Conservation (phyloP, 2,888 invertebrate genomes). For the Campopleginae sp. region DNA sequence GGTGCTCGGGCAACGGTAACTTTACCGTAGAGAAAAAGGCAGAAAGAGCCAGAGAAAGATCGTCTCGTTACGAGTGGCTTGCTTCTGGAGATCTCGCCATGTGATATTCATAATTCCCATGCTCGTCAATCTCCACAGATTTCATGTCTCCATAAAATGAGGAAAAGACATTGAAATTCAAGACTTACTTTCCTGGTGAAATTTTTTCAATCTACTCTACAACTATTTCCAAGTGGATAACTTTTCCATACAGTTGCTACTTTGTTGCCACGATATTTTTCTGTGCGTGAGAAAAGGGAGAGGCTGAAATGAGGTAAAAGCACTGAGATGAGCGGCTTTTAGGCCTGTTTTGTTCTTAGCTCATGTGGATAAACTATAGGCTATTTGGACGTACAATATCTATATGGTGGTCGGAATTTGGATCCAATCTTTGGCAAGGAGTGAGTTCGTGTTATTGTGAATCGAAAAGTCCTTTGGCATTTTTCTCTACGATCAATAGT, state of each 20-base stretch:
- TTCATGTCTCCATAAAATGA: conserved; percentile 28
- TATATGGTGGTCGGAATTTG: neutral
- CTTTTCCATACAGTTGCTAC: neutral
- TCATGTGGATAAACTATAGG: neutral
- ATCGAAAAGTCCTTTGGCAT: neutral
- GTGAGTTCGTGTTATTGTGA: neutral
- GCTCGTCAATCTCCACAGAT: conserved; percentile 42
- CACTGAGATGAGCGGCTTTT: conserved; percentile 1
- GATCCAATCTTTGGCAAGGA: neutral
- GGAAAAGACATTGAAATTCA: conserved; percentile 4
- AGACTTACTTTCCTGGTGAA: neutral
- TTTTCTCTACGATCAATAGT: neutral
- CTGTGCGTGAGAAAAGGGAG: conserved; percentile 22
- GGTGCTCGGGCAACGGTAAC: conserved; percentile 51
- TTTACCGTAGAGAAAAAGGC: conserved; percentile 6
- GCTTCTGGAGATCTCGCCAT: conserved; percentile 43
- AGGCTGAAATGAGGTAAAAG: conserved; percentile 1
- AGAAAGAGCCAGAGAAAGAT: conserved; percentile 31
- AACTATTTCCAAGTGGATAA: neutral
- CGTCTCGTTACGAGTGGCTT: conserved; percentile 58
- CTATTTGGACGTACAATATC: neutral
- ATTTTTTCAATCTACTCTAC: neutral
- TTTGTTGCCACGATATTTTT: neutral
- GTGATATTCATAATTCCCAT: conserved; percentile 22
- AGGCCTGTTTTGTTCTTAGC: neutral